phyloP scores from a whole-genome alignment of 2,888 invertebrate species.

The Hypomecis atomaria region DNA sequence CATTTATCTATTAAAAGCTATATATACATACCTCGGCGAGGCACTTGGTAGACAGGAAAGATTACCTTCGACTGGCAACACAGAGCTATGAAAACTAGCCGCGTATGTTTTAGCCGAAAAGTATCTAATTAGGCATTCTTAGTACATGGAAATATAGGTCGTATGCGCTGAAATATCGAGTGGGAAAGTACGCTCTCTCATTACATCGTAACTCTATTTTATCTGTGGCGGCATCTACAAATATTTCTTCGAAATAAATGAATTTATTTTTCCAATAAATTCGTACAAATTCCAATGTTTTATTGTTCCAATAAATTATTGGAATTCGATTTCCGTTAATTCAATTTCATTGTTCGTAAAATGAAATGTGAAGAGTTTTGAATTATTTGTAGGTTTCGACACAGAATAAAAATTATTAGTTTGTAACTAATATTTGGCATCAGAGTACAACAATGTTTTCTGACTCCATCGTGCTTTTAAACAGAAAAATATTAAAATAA shows the following conservation, averaged over 20 bases:
- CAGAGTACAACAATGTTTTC: constrained; percentile 58
- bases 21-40: constrained; percentile 74
- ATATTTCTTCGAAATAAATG: constrained; percentile 1
- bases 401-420: constrained; percentile 53
- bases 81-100: constrained; percentile 22
- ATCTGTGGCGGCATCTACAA: constrained; percentile 43
- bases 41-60: constrained; percentile 64
- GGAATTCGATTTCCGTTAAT: background rate
- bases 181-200: constrained; percentile 36
- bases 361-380: background rate
- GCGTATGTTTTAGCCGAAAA: constrained; percentile 30
- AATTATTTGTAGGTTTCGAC: constrained; percentile 28
- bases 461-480: constrained; percentile 45
- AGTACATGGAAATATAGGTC: constrained; percentile 25
- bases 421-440: constrained; percentile 75
- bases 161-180: constrained; percentile 19
- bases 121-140: constrained; percentile 19
- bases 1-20: constrained; percentile 74
- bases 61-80: constrained; percentile 26
- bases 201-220: constrained; percentile 48
- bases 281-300: background rate
- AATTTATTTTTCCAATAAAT: background rate
- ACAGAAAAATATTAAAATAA: background rate
- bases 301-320: background rate
- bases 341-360: background rate